Conservation (phyloP, 1,140 invertebrate genomes). For the Planococcus citri region DNA sequence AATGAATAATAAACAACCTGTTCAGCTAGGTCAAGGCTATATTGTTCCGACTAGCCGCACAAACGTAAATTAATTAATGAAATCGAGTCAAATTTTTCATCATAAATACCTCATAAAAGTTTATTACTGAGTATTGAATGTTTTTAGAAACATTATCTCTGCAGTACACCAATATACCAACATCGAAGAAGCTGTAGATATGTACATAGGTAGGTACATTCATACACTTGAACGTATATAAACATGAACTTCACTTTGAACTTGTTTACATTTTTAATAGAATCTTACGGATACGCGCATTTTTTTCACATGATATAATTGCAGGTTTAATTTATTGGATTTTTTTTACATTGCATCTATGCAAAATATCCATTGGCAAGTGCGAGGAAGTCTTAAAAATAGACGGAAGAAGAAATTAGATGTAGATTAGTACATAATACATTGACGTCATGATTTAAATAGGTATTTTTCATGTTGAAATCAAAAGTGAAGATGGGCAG, state of each 20-base stretch:
- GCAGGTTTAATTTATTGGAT: neutral
- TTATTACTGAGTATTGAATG: neutral
- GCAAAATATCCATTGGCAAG: neutral
- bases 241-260: neutral
- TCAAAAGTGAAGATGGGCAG: neutral
- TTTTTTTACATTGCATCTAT: neutral
- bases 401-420: neutral
- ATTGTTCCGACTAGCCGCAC: neutral
- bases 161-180: too few relatives aligned
- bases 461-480: neutral
- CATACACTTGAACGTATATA: neutral
- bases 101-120: neutral
- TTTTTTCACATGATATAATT: neutral
- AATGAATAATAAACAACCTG: slow-evolving; percentile 1
- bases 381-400: neutral
- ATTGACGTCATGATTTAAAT: neutral
- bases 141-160: too few relatives aligned
- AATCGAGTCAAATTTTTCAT: neutral
- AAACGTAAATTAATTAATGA: neutral
- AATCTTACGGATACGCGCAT: neutral
- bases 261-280: neutral
- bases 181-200: too few relatives aligned
- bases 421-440: neutral
- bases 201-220: too few relatives aligned
- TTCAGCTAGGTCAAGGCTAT: slow-evolving; percentile 10